Evolutionary conservation across 2,888 invertebrate genomes (phyloP).

Genomic region (Eugnorisma glareosa): DNA sequence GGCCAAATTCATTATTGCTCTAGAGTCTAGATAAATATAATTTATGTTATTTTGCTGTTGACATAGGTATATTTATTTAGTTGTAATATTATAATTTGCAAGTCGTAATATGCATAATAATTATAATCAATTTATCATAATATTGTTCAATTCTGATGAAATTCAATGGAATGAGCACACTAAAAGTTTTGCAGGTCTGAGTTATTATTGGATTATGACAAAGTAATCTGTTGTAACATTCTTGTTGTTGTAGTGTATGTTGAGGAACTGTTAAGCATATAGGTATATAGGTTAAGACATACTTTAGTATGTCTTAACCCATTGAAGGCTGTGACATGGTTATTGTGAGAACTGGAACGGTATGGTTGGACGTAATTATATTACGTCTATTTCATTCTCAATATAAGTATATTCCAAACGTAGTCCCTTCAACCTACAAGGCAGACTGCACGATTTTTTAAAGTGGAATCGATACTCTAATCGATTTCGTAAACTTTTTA

Average conservation of each 20-base stretch:
- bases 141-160: neutral
- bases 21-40: too few species aligned
- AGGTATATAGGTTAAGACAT: too few species aligned
- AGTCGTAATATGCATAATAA: neutral
- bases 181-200: neutral
- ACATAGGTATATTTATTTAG: neutral
- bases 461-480: too few species aligned
- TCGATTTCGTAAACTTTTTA: too few species aligned
- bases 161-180: neutral
- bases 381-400: too few species aligned
- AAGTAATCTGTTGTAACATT: neutral
- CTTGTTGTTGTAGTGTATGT: neutral
- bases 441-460: too few species aligned
- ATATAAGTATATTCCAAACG: too few species aligned
- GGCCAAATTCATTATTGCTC: neutral
- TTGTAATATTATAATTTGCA: neutral
- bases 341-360: too few species aligned
- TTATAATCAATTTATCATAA: neutral
- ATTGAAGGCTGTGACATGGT: neutral
- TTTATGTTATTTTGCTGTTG: too few species aligned
- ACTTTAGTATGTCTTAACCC: neutral
- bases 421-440: too few species aligned
- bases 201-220: neutral
- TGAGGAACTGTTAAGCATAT: too few species aligned
- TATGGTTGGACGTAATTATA: too few species aligned